Conservation (phyloP, 2,113 vertebrate genomes). For the Mixornis gularis region DNA sequence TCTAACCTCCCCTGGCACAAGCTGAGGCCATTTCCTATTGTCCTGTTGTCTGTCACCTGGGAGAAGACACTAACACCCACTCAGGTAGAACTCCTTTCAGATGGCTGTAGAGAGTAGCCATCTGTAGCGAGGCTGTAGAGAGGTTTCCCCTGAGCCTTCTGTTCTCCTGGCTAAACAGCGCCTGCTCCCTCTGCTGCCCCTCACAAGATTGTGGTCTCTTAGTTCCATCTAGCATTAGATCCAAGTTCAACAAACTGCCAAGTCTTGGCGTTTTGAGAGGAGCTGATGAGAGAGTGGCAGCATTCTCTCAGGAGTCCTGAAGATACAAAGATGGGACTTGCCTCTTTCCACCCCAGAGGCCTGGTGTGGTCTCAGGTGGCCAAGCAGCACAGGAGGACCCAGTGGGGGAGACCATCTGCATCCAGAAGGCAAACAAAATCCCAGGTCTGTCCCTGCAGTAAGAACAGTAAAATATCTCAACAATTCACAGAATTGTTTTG, state of each 20-base stretch:
- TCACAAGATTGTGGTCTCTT: neutral
- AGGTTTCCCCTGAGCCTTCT: neutral
- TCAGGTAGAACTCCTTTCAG: neutral
- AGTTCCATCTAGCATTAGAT: neutral
- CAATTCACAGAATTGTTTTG: neutral
- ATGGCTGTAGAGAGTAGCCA: fast-evolving
- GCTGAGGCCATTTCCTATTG: neutral
- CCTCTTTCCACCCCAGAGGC: neutral
- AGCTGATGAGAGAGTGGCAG: neutral
- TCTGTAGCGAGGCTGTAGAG: too few species aligned
- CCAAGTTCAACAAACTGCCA: neutral
- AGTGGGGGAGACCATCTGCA: fast-evolving
- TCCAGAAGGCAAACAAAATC: neutral
- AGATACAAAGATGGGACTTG: neutral
- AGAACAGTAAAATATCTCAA: neutral
- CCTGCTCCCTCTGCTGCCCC: neutral
- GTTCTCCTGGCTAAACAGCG: neutral
- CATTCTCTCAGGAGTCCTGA: neutral
- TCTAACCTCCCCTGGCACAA: neutral
- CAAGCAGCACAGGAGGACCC: neutral
- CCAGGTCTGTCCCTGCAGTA: neutral
- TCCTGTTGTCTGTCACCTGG: neutral
- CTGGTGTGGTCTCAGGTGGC: neutral
- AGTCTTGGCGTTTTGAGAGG: neutral
- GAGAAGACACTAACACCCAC: neutral